phyloP scores from a whole-genome alignment of 2,797 vertebrate species.

The Amniataba percoides region DNA sequence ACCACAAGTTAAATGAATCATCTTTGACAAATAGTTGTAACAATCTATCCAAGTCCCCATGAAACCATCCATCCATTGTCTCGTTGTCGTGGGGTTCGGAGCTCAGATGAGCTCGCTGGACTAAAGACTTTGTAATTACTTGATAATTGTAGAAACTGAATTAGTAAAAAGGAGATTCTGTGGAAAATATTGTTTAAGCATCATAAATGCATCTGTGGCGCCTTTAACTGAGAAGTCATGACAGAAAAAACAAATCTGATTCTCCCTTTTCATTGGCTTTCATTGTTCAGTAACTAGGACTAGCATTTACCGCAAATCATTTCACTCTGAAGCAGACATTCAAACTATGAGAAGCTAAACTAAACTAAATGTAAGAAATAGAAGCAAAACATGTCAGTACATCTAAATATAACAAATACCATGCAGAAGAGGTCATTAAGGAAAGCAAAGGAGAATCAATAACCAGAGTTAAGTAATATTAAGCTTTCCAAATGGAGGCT shows the following conservation, averaged over 20 bases:
- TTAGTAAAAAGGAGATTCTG: neutral
- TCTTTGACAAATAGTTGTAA: constrained; percentile 21
- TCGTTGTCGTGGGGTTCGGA: neutral
- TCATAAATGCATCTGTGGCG: neutral
- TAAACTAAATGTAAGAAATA: neutral
- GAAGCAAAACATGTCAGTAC: neutral
- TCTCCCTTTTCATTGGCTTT: neutral
- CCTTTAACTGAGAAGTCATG: neutral
- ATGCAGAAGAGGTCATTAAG: constrained; percentile 48
- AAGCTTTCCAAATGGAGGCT: constrained; percentile 32
- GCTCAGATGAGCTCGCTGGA: neutral
- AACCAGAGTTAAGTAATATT: constrained; percentile 66
- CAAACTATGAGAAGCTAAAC: neutral
- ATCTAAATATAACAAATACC: neutral
- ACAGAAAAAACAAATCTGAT: neutral
- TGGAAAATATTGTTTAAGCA: constrained; percentile 11
- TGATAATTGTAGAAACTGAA: neutral
- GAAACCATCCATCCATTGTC: constrained; percentile 17
- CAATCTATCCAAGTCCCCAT: constrained; percentile 7
- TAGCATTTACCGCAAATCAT: neutral
- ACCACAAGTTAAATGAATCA: constrained; percentile 26
- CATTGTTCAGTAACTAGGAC: neutral
- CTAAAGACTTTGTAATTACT: neutral
- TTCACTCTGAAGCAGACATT: neutral
- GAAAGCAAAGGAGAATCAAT: constrained; percentile 51